phyloP scores from a whole-genome alignment of 2,797 vertebrate species.

The Labeo calbasu region DNA sequence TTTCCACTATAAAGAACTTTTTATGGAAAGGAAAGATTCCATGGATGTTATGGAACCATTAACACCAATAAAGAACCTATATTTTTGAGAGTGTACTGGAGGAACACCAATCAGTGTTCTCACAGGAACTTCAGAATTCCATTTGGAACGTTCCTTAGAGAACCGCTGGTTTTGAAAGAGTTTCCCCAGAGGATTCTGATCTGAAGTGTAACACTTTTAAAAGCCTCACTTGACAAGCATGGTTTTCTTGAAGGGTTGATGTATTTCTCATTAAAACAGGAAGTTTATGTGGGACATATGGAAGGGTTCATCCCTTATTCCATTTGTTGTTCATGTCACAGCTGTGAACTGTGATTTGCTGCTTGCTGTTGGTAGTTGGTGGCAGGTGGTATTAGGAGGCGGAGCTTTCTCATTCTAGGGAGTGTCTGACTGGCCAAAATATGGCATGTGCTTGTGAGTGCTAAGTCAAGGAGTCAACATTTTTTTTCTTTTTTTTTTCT shows the following conservation, averaged over 20 bases:
- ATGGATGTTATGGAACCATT: background rate
- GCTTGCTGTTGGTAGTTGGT: constrained; percentile 2
- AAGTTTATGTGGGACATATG: background rate
- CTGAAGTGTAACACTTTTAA: background rate
- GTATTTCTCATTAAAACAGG: background rate
- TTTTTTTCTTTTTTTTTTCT: background rate
- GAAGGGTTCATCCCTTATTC: background rate
- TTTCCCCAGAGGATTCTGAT: background rate
- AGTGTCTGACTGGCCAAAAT: constrained; percentile 3
- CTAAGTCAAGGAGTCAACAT: background rate
- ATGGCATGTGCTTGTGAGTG: background rate
- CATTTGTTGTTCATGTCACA: background rate
- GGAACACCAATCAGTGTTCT: background rate
- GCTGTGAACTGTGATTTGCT: background rate
- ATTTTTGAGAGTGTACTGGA: background rate
- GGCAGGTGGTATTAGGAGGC: background rate
- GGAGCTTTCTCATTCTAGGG: background rate
- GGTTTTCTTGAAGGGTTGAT: background rate
- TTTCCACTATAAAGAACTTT: background rate
- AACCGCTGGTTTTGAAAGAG: background rate
- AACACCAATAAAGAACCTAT: background rate
- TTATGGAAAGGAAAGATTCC: background rate
- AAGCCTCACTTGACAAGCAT: background rate
- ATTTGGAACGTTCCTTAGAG: no score
- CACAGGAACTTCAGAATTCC: background rate